Evolutionary conservation across 2,797 vertebrate genomes (phyloP).

Genomic region (Jordanella pulchra): DNA sequence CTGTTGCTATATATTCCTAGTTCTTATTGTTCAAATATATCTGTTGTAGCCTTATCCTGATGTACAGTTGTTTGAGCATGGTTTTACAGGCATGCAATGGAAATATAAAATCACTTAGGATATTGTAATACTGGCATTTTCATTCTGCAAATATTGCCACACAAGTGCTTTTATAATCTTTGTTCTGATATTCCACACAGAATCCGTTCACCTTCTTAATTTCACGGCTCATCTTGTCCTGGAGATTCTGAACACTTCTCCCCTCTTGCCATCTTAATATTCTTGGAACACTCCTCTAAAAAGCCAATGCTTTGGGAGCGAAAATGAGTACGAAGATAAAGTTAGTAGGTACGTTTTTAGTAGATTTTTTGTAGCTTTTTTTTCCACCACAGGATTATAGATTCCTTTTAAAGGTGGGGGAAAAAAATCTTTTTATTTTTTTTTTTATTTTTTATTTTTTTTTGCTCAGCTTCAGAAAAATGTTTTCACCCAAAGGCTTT

Average conservation of each 20-base stretch:
- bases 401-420: slow-evolving; percentile 38
- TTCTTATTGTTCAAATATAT: background rate
- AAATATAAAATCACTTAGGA: background rate
- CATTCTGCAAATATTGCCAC: background rate
- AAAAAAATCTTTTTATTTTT: slow-evolving; percentile 19
- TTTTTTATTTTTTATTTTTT: slow-evolving; percentile 27
- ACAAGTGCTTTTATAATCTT: background rate
- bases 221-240: slow-evolving; percentile 39
- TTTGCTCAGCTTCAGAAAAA: slow-evolving; percentile 33
- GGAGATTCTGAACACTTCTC: slow-evolving; percentile 46
- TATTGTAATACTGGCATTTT: background rate
- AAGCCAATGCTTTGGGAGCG: slow-evolving; percentile 31
- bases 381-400: slow-evolving; percentile 30
- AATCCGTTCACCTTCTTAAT: slow-evolving; percentile 11
- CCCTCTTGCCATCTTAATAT: slow-evolving; percentile 29
- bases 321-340: too few species aligned
- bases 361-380: slow-evolving; percentile 13
- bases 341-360: too few species aligned
- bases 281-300: slow-evolving; percentile 48
- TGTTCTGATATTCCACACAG: background rate
- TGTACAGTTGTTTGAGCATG: background rate
- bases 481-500: slow-evolving; percentile 9
- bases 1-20: background rate
- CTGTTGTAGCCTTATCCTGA: background rate
- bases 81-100: background rate